phyloP scores from a whole-genome alignment of 2,113 vertebrate species.

The Engraulis encrasicolus region DNA sequence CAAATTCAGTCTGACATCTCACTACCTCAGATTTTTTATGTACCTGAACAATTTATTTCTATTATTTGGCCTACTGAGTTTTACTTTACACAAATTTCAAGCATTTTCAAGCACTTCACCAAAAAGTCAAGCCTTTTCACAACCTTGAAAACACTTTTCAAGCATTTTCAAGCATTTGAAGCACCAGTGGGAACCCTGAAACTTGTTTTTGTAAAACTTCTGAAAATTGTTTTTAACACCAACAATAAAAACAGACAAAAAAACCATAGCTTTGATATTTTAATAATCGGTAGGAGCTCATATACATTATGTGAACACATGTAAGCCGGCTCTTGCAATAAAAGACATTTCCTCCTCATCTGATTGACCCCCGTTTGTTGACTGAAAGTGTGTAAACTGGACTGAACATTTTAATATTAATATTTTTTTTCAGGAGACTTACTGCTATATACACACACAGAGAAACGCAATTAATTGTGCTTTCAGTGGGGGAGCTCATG shows the following conservation, averaged over 20 bases:
- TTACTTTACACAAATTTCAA: too few species aligned
- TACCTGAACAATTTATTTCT: too few species aligned
- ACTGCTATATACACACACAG: slow-evolving; percentile 1
- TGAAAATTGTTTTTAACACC: neutral
- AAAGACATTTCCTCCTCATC: neutral
- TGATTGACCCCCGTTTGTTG: neutral
- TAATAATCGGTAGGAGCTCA: neutral
- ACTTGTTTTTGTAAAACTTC: too few species aligned
- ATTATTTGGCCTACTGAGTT: too few species aligned
- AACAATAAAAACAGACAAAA: neutral
- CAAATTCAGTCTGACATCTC: too few species aligned
- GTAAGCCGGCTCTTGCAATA: neutral
- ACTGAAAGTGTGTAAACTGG: neutral
- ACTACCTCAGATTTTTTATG: too few species aligned
- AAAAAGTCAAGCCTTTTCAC: too few species aligned
- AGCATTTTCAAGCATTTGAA: too few species aligned
- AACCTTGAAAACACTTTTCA: too few species aligned
- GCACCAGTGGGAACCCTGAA: too few species aligned
- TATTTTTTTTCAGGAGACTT: neutral
- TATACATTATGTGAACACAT: neutral
- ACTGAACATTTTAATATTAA: neutral
- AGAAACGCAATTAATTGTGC: neutral
- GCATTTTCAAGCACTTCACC: too few species aligned
- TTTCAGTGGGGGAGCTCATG: slow-evolving; percentile 74
- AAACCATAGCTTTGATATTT: neutral